A percentile compares a stretch with the other conserved stretches of the same genome.
These are phyloP conservation scores for Seira ritae DNA, from an alignment of 2,888 invertebrate species.

Conservation along the genomic window DNA sequence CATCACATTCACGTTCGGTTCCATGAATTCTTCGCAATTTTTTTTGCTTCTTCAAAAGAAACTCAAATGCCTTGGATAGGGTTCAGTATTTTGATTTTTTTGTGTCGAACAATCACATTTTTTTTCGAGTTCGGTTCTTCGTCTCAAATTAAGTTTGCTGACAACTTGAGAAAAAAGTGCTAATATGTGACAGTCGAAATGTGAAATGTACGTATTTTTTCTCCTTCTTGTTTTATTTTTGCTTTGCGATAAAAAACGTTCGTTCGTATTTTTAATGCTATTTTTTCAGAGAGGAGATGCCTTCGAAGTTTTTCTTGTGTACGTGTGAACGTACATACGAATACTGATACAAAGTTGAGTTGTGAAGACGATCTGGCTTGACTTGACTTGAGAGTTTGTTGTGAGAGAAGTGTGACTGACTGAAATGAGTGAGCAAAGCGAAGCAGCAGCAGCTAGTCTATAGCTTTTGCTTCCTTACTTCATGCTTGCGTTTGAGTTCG, in stretches of 20 bases:
- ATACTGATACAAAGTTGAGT: constrained; percentile 65
- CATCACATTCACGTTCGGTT: constrained; percentile 47
- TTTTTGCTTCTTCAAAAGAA: neutral
- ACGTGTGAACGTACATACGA: constrained; percentile 65
- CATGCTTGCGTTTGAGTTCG: too few relatives aligned
- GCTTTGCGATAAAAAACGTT: neutral
- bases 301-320: constrained; percentile 61
- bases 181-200: constrained; percentile 13
- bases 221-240: constrained; percentile 20
- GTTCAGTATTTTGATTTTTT: too few relatives aligned
- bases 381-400: constrained; percentile 34
- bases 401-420: constrained; percentile 52
- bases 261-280: neutral
- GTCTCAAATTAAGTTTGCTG: constrained; percentile 19
- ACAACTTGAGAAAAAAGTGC: constrained; percentile 5
- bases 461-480: constrained; percentile 17
- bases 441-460: neutral
- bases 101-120: constrained; percentile 60
- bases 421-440: neutral
- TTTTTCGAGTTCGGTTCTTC: constrained; percentile 28
- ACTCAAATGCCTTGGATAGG: constrained; percentile 10
- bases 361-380: constrained; percentile 59
- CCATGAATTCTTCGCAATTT: constrained; percentile 46
- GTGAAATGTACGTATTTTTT: constrained; percentile 24
- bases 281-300: constrained; percentile 47